These are phyloP conservation scores for Antennarius maculatus DNA, from an alignment of 2,797 vertebrate species.

Conservation along the genomic window DNA sequence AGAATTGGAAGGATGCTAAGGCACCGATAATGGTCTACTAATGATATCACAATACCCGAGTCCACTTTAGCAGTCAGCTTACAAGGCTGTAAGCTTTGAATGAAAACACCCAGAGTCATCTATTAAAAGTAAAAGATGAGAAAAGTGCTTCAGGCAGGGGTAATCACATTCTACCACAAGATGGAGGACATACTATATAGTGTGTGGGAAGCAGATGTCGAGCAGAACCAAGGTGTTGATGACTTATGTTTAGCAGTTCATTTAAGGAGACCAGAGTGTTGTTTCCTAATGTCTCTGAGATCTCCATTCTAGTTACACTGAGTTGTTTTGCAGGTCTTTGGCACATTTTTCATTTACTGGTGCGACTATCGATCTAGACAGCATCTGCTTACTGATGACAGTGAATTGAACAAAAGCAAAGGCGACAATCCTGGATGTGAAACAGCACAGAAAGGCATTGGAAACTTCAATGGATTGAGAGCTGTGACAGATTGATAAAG, in stretches of 20 bases:
- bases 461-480: no score
- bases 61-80: conserved; percentile 22
- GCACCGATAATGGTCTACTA: conserved; percentile 11
- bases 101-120: conserved; percentile 23
- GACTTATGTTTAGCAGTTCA: conserved; percentile 2
- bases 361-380: background rate
- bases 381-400: conserved; percentile 20
- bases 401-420: background rate
- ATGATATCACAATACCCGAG: conserved; percentile 23
- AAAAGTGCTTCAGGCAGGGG: conserved; percentile 10
- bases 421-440: no score
- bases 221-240: conserved; percentile 11
- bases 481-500: no score
- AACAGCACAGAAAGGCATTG: no score
- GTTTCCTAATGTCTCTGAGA: conserved; percentile 9
- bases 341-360: conserved; percentile 4
- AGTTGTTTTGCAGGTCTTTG: conserved; percentile 1
- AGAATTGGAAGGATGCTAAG: conserved; percentile 5
- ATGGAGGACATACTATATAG: background rate
- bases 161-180: conserved; percentile 3
- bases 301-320: background rate
- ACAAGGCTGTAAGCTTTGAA: conserved; percentile 22
- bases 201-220: conserved; percentile 3
- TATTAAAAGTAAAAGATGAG: conserved; percentile 8
- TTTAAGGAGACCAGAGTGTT: background rate